Conservation (phyloP, 2,888 invertebrate species). For the Sinhomidia bicolor region DNA sequence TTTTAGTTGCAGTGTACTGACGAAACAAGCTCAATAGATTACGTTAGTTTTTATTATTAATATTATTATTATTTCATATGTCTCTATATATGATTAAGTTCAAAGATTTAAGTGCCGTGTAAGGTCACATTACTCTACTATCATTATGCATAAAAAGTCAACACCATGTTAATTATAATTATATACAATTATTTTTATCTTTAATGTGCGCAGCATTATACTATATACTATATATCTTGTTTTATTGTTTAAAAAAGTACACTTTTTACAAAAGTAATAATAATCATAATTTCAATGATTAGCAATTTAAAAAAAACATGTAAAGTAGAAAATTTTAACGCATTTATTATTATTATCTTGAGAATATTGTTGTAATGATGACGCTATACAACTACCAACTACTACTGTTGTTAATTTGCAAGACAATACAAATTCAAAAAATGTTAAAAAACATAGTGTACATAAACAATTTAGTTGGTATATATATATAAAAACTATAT, state of each 20-base stretch:
- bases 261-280: not conserved
- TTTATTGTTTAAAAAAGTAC: too few species aligned
- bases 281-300: constrained; percentile 13
- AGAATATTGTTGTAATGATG: not conserved
- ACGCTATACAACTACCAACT: too few species aligned
- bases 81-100: not conserved
- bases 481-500: not conserved
- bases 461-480: too few species aligned
- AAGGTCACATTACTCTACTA: constrained; percentile 23
- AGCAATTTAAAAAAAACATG: constrained; percentile 30
- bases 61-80: not conserved
- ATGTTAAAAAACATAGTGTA: not conserved
- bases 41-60: constrained; percentile 1
- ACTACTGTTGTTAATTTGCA: constrained; percentile 44
- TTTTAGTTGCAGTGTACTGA: constrained; percentile 30
- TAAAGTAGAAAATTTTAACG: constrained; percentile 11
- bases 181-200: not conserved
- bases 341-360: constrained; percentile 29
- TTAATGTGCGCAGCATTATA: not conserved
- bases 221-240: too few species aligned
- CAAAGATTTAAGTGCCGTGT: not conserved
- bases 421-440: constrained; percentile 34
- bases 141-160: constrained; percentile 28
- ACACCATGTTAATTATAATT: not conserved
- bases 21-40: constrained; percentile 33